These are phyloP conservation scores for Macrotrachela quadricornifera DNA, from an alignment of 1,140 invertebrate species.

Conservation along the genomic window DNA sequence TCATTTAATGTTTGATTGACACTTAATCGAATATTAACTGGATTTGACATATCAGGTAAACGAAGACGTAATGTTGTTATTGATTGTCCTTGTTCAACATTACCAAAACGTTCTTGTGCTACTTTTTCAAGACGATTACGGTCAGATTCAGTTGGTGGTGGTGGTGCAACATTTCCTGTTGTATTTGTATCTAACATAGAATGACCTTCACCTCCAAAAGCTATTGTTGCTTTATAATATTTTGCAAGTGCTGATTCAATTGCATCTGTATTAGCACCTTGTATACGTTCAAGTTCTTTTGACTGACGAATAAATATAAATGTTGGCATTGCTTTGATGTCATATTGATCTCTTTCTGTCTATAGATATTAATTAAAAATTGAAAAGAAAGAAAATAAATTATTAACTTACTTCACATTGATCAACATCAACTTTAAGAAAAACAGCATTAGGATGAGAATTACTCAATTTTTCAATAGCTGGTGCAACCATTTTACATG, in stretches of 20 bases:
- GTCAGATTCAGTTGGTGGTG: too few relatives aligned
- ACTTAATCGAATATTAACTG: too few relatives aligned
- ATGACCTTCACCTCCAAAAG: too few relatives aligned
- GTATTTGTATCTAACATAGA: not conserved
- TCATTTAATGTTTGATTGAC: too few relatives aligned
- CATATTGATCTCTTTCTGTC: conserved; percentile 59
- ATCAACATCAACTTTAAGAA: conserved; percentile 73
- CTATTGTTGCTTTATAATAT: too few relatives aligned
- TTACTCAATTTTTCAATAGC: conserved; percentile 59
- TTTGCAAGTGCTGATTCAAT: too few relatives aligned
- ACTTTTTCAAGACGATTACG: too few relatives aligned
- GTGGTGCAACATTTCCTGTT: not conserved
- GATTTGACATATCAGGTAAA: too few relatives aligned
- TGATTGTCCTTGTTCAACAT: too few relatives aligned
- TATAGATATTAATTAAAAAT: conserved; percentile 7
- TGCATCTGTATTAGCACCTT: conserved; percentile 38
- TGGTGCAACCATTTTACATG: conserved; percentile 72
- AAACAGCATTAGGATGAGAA: conserved; percentile 66
- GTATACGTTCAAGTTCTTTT: conserved; percentile 16
- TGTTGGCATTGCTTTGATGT: conserved; percentile 88
- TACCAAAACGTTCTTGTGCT: too few relatives aligned
- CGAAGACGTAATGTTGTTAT: too few relatives aligned
- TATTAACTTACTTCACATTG: conserved; percentile 17
- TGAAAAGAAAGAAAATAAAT: not conserved
- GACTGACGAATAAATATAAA: conserved; percentile 82